Conservation (phyloP, 2,113 vertebrate genomes). For the Conger conger region DNA sequence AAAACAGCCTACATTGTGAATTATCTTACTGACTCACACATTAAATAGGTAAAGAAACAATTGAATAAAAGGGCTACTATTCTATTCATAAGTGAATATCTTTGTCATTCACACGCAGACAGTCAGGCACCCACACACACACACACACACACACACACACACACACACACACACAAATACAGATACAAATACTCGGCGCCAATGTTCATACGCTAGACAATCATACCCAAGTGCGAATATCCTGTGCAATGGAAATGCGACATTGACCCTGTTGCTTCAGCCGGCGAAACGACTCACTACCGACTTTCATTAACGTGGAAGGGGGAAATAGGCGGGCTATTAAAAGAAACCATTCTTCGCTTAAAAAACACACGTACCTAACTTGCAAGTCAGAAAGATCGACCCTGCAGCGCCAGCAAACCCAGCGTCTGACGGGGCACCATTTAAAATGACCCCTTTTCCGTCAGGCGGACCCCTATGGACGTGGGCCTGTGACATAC, state of each 20-base stretch:
- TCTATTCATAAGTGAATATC: background rate
- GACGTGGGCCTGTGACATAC: conserved; percentile 58
- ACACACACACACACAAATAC: background rate
- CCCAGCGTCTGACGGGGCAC: conserved; percentile 22
- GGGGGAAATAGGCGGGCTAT: conserved; percentile 17
- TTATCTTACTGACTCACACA: too few relatives aligned
- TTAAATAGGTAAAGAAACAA: too few relatives aligned
- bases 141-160: background rate
- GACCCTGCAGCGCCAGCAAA: conserved; percentile 7
- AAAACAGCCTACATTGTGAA: too few relatives aligned
- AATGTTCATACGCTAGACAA: background rate
- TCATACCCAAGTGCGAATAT: conserved; percentile 2
- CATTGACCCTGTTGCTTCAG: conserved; percentile 56
- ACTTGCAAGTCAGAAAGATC: background rate
- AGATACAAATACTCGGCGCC: background rate
- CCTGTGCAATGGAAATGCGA: conserved; percentile 23
- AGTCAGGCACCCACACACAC: background rate
- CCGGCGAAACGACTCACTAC: conserved; percentile 26
- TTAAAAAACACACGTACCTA: conserved; percentile 12
- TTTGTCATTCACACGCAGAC: background rate
- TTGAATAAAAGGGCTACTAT: background rate
- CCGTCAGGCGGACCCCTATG: conserved; percentile 41
- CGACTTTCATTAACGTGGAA: conserved; percentile 28
- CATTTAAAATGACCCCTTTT: conserved; percentile 50
- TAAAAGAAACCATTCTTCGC: background rate